Base-by-base conservation (phyloP, 2,797 vertebrate genomes). In the Poeciliopsis gracilis region DNA sequence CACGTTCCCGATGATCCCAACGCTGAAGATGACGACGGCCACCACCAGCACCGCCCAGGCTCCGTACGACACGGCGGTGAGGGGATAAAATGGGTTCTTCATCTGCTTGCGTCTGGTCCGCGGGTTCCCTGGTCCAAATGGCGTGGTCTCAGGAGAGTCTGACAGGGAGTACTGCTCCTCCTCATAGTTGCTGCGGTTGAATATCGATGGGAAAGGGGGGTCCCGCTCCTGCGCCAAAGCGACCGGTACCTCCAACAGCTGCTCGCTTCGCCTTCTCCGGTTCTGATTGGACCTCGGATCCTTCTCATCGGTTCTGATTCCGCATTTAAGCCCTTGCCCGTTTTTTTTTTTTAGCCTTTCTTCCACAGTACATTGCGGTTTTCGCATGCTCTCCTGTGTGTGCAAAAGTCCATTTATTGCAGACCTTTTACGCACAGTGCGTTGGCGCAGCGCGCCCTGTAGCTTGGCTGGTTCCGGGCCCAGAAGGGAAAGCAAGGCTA, bases 81-180 rank as follows among this genome's bases (percentile, higher is more conserved):
- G 82, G 2, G 98, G 98, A 87, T 97, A 97, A 91, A 99, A 99
- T 4, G 98, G 98, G 91, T 99, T 99, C 85, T 90, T 96, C 59
- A 98, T 79, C 10, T 84, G 93, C 77, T 93, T 94, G 51, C 88
- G 81, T 66, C 88, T 91, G 55, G 87, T 79, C 15, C 90, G 88
- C 38, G 93, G 72, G 67, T 91, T 84, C 30, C 89, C 79, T 1
- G 95, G 45, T 46, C 45, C 45, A 46, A 46, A 46, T 13, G 45
- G 94, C 9, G 95, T 94, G 63, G 79, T 41, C 47, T 91, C 92
- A 12, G 92, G 82, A 0, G 86, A 72, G 63, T 90, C 91, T 11
- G 94, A 89, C 43, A 74, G 69, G 0, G 82, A 49, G 82, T 90
- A 84, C 12, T 91, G 88, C 30, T 92, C 88, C 28, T 92, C 88